Evolutionary conservation across 1,140 invertebrate genomes (phyloP).

Genomic region (Pentalonia nigronervosa): DNA sequence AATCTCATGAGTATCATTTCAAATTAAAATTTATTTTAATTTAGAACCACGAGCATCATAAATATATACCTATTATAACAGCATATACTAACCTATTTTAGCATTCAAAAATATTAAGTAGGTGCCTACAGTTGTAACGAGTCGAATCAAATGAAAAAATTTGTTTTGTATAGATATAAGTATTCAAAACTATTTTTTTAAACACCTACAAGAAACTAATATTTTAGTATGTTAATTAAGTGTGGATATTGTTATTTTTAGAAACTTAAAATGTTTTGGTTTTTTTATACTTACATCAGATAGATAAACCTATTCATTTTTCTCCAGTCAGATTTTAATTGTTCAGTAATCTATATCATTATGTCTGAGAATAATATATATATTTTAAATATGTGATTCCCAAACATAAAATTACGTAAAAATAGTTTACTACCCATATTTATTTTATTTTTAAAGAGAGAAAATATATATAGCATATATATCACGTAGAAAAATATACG

Average conservation of each 20-base stretch:
- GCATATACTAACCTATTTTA: background rate
- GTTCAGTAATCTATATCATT: background rate
- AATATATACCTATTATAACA: background rate
- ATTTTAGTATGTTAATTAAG: background rate
- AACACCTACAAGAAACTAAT: background rate
- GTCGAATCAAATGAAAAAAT: background rate
- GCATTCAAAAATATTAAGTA: background rate
- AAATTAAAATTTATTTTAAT: constrained; percentile 4
- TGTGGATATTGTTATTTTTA: background rate
- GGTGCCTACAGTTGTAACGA: background rate
- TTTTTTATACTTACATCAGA: background rate
- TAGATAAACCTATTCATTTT: background rate
- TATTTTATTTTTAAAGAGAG: background rate
- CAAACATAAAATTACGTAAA: background rate
- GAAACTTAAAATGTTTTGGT: background rate
- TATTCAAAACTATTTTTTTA: background rate
- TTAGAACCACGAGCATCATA: background rate
- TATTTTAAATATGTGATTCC: background rate
- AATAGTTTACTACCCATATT: background rate
- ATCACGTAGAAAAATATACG: background rate
- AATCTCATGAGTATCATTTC: background rate
- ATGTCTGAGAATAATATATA: background rate
- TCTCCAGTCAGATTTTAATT: background rate
- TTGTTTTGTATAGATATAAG: background rate
- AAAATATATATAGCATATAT: background rate